These are phyloP conservation scores for Tetrax tetrax DNA, from an alignment of 2,113 vertebrate species.

Conservation along the genomic window DNA sequence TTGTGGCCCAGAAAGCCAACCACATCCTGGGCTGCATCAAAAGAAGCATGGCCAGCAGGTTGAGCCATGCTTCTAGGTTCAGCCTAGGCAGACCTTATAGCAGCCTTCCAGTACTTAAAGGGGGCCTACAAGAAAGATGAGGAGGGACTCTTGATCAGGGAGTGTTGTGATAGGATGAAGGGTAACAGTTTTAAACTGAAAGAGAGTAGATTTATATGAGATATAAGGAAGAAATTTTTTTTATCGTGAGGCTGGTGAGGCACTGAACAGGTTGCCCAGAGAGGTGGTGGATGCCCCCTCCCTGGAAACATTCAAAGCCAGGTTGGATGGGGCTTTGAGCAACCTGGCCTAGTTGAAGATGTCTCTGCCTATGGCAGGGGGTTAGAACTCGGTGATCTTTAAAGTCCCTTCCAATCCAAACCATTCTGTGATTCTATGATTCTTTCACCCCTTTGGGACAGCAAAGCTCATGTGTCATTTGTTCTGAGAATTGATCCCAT, in stretches of 20 bases:
- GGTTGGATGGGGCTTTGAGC: background rate
- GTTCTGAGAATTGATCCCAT: background rate
- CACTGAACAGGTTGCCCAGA: no score
- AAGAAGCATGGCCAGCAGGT: no score
- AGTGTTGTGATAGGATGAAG: no score
- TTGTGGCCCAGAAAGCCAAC: no score
- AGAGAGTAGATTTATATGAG: no score
- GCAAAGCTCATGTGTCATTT: background rate
- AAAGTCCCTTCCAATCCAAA: background rate
- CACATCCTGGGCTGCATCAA: no score
- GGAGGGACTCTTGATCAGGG: no score
- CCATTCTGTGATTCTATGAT: background rate
- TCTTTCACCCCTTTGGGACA: background rate
- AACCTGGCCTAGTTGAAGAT: background rate
- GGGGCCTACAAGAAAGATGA: no score
- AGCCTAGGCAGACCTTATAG: background rate
- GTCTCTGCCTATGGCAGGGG: background rate
- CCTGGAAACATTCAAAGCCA: background rate
- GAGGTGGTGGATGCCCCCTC: accelerated
- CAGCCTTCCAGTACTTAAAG: background rate
- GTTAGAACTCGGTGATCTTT: background rate
- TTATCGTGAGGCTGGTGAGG: no score
- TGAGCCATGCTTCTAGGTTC: no score
- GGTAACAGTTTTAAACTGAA: no score
- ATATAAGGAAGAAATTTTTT: no score